Evolutionary conservation across 2,888 invertebrate genomes (phyloP).

Genomic region (Mimumesa dahlbomi): DNA sequence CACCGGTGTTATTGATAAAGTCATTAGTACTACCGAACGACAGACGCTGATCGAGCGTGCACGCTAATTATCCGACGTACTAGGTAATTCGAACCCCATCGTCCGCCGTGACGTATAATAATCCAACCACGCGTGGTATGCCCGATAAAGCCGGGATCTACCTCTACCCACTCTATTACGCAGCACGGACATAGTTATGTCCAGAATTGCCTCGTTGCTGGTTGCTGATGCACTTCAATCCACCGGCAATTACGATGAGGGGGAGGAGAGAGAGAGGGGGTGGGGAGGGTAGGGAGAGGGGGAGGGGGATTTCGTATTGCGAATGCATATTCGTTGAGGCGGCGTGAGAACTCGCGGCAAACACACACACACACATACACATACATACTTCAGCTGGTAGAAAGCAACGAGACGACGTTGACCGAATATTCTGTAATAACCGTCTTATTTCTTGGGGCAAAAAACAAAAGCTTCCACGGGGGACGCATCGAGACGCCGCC

Average conservation of each 20-base stretch:
- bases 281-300: too few species aligned
- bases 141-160: constrained; percentile 54
- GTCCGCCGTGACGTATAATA: constrained; percentile 56
- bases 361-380: neutral
- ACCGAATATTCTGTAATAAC: constrained; percentile 34
- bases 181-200: constrained; percentile 53
- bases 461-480: constrained; percentile 25
- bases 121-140: constrained; percentile 54
- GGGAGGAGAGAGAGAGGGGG: too few species aligned
- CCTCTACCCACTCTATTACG: constrained; percentile 60
- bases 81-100: constrained; percentile 51
- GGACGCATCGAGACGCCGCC: constrained; percentile 19
- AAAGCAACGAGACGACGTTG: too few species aligned
- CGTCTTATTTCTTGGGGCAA: constrained; percentile 9
- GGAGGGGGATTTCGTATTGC: constrained; percentile 7
- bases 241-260: constrained; percentile 57
- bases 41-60: constrained; percentile 52
- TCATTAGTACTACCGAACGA: constrained; percentile 48
- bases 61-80: constrained; percentile 60
- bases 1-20: constrained; percentile 53
- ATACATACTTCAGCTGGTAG: neutral
- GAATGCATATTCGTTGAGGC: neutral
- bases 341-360: constrained; percentile 50
- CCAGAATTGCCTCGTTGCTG: constrained; percentile 48
- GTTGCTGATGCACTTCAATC: constrained; percentile 51